phyloP scores from a whole-genome alignment of 2,113 vertebrate species.

The Etheostoma cragini region DNA sequence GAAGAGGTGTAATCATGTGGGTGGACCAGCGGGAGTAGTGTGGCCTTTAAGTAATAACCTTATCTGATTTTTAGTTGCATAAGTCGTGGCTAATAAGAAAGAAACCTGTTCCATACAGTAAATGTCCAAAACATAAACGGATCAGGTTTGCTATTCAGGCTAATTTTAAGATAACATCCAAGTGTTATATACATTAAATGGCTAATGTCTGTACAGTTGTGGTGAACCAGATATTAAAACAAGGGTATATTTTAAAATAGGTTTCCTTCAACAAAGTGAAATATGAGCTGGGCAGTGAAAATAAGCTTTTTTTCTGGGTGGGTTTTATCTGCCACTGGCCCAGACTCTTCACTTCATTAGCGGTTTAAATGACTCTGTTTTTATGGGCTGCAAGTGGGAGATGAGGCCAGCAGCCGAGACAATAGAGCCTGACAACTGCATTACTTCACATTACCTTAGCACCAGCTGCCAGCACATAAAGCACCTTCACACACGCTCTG shows the following conservation, averaged over 20 bases:
- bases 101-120: background rate
- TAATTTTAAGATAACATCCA: background rate
- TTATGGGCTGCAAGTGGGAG: slow-evolving; percentile 76
- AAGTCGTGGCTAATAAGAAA: background rate
- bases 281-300: slow-evolving; percentile 41
- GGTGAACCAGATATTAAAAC: background rate
- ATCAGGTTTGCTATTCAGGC: background rate
- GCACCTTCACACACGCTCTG: slow-evolving; percentile 49
- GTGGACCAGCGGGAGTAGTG: no score
- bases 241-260: background rate
- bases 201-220: background rate
- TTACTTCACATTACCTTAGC: slow-evolving; percentile 79
- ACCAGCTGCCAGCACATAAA: slow-evolving; percentile 77
- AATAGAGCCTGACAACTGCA: slow-evolving; percentile 78
- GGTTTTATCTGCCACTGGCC: slow-evolving; percentile 72
- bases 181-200: background rate
- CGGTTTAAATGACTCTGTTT: slow-evolving; percentile 74
- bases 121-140: background rate
- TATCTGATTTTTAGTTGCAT: no score
- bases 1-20: no score
- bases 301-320: slow-evolving; percentile 36
- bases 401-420: slow-evolving; percentile 73
- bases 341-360: slow-evolving; percentile 80
- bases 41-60: no score
- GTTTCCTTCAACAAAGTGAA: slow-evolving; percentile 40